These are phyloP conservation scores for Drosophila prostipennis DNA, from an alignment of 2,888 invertebrate species.

Conservation along the genomic window DNA sequence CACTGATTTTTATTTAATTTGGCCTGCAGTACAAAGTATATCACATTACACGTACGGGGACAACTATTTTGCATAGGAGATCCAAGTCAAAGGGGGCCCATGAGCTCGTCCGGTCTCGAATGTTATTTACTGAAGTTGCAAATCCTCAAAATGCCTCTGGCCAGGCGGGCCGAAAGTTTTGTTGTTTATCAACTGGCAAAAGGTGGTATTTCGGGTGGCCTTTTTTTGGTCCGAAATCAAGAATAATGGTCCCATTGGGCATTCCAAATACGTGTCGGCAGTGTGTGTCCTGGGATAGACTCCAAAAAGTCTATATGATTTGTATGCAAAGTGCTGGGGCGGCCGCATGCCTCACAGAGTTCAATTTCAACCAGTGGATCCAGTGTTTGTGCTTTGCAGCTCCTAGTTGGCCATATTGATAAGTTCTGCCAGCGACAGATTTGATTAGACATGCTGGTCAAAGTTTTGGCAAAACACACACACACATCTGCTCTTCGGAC, in stretches of 20 bases:
- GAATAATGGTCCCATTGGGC: constrained; percentile 77
- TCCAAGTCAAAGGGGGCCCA: background rate
- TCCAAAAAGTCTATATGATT: constrained; percentile 64
- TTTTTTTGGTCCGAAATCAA: constrained; percentile 59
- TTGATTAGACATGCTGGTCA: constrained; percentile 60
- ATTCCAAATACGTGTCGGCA: constrained; percentile 54
- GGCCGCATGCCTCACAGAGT: constrained; percentile 65
- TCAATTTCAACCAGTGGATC: constrained; percentile 59
- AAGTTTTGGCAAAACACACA: constrained; percentile 47
- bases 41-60: constrained; percentile 69
- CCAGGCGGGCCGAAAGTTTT: constrained; percentile 59
- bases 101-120: constrained; percentile 54
- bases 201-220: constrained; percentile 29
- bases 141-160: constrained; percentile 70
- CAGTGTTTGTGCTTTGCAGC: constrained; percentile 66
- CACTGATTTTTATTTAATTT: constrained; percentile 78
- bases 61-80: constrained; percentile 65
- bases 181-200: constrained; percentile 72
- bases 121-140: constrained; percentile 74
- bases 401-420: constrained; percentile 74
- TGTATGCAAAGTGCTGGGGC: constrained; percentile 76
- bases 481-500: constrained; percentile 4
- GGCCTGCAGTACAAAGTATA: constrained; percentile 63
- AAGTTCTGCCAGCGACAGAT: constrained; percentile 61
- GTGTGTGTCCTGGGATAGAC: constrained; percentile 19